phyloP scores from a whole-genome alignment of 2,113 vertebrate genomes.

The Ceuthmochares aereus region DNA sequence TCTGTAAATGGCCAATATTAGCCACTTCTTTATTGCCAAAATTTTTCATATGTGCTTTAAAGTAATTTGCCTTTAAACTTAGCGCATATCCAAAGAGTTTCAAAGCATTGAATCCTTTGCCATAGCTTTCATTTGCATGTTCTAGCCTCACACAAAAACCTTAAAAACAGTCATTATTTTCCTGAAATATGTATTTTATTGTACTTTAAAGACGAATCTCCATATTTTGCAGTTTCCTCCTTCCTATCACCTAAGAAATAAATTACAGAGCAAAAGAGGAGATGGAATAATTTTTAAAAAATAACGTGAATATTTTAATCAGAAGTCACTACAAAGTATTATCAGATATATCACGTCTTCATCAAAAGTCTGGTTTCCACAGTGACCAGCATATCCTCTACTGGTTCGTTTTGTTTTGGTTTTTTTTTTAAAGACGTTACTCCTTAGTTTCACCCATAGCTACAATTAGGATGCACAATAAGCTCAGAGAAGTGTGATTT shows the following conservation, averaged over 20 bases:
- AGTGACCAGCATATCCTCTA: background rate
- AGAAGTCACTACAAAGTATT: background rate
- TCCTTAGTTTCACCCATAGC: background rate
- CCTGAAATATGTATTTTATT: background rate
- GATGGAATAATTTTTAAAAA: background rate
- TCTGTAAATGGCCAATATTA: background rate
- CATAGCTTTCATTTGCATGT: background rate
- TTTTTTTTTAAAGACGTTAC: background rate
- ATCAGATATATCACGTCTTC: background rate
- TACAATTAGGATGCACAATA: background rate
- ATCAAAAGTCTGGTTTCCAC: slow-evolving; percentile 30
- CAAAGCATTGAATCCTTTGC: background rate
- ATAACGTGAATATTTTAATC: background rate
- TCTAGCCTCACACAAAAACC: background rate
- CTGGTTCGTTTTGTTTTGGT: background rate
- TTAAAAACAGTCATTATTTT: background rate
- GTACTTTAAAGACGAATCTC: background rate
- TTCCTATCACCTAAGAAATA: background rate
- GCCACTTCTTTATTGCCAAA: background rate
- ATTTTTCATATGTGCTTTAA: background rate
- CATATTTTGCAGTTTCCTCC: background rate
- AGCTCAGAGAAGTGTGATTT: background rate
- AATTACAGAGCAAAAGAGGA: background rate
- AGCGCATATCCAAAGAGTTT: background rate
- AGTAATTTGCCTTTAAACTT: background rate